Conservation (phyloP, 1,140 invertebrate genomes). For the Leptinotarsa defecta region DNA sequence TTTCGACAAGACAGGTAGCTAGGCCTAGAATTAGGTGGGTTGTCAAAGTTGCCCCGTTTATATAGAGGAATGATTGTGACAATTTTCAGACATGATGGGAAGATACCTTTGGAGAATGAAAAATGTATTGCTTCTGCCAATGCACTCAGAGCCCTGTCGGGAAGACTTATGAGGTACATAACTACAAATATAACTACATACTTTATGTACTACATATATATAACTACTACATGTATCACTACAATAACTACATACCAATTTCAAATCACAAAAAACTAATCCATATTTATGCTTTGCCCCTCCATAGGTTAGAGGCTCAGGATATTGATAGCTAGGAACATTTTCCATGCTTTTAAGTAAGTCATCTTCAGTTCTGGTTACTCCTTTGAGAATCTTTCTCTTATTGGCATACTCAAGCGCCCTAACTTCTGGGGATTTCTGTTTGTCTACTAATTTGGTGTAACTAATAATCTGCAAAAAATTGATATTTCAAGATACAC, state of each 20-base stretch:
- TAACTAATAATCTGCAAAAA: constrained; percentile 40
- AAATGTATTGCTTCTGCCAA: too few relatives aligned
- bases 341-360: neutral
- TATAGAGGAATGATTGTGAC: too few relatives aligned
- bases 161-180: too few relatives aligned
- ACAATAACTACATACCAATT: constrained; percentile 37
- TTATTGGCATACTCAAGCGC: neutral
- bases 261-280: constrained; percentile 47
- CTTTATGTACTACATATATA: too few relatives aligned
- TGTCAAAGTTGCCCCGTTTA: too few relatives aligned
- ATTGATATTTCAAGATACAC: neutral
- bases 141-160: too few relatives aligned
- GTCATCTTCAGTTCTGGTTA: neutral
- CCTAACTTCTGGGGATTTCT: constrained; percentile 28
- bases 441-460: constrained; percentile 38
- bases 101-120: too few relatives aligned
- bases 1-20: too few relatives aligned
- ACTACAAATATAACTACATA: too few relatives aligned
- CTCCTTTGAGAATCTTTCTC: neutral
- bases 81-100: too few relatives aligned
- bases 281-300: constrained; percentile 40
- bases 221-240: too few relatives aligned
- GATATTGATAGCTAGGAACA: constrained; percentile 15
- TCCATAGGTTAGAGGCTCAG: constrained; percentile 38
- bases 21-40: too few relatives aligned